A percentile compares a stretch with the other conserved stretches of the same genome.
These are phyloP conservation scores for Tupaia chinensis DNA, from an alignment of 2,113 vertebrate species.

Conservation along the genomic window DNA sequence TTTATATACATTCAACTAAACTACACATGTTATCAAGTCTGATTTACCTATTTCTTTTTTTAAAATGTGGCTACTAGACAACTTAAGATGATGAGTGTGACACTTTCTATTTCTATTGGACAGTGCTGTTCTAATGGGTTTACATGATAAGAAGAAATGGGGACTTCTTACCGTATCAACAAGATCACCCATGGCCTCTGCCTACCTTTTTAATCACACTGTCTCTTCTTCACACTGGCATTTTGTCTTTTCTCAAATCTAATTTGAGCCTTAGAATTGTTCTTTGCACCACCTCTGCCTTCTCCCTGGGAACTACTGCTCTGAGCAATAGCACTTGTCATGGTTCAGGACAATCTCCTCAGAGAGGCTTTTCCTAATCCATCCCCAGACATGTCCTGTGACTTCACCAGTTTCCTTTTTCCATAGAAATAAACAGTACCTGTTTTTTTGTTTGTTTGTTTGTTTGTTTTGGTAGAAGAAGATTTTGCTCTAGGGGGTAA, in stretches of 20 bases:
- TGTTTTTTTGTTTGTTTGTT: no score
- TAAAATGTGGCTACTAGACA: not conserved
- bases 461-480: no score
- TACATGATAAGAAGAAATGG: not conserved
- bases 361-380: not conserved
- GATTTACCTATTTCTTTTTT: not conserved
- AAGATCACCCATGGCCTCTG: not conserved
- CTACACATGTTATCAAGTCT: not conserved
- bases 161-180: not conserved
- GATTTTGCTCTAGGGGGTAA: no score
- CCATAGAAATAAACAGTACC: not conserved
- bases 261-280: constrained; percentile 5
- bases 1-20: not conserved
- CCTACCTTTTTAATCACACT: not conserved
- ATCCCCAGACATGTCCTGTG: not conserved
- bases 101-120: not conserved
- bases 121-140: not conserved
- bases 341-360: not conserved
- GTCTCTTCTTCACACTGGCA: not conserved
- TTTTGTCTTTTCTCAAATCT: not conserved
- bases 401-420: not conserved
- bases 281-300: not conserved
- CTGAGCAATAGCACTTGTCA: not conserved
- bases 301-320: not conserved
- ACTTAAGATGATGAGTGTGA: not conserved